Conservation (phyloP, 2,113 vertebrate species). For the Motacilla alba region DNA sequence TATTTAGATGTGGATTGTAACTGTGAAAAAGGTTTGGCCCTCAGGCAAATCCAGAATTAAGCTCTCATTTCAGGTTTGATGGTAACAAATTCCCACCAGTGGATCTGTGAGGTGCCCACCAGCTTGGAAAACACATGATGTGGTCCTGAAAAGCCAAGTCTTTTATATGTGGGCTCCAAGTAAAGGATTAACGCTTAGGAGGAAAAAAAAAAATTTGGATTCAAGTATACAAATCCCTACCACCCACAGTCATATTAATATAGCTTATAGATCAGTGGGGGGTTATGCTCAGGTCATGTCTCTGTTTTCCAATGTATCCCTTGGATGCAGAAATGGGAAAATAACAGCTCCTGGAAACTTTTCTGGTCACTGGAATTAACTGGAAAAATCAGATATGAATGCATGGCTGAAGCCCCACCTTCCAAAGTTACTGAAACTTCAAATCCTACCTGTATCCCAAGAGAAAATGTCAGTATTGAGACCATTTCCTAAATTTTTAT, state of each 20-base stretch:
- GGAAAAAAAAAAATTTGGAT: neutral
- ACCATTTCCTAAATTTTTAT: neutral
- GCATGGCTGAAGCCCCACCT: neutral
- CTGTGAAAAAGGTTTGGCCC: neutral
- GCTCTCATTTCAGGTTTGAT: neutral
- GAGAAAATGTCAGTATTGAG: neutral
- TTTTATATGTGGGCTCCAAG: neutral
- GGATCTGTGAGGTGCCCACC: neutral
- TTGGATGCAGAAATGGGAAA: neutral
- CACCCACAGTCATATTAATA: neutral
- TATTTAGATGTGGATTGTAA: neutral
- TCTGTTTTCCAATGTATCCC: neutral
- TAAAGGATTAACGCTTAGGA: neutral
- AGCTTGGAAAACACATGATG: neutral
- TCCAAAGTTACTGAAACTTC: neutral
- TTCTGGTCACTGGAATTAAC: neutral
- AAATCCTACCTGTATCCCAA: neutral
- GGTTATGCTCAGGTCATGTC: neutral
- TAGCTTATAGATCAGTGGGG: neutral
- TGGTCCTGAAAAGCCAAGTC: neutral
- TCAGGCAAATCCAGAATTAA: conserved; percentile 19
- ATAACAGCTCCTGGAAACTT: neutral
- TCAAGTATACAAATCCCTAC: neutral
- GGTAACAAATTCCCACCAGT: conserved; percentile 38
- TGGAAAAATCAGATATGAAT: neutral